Evolutionary conservation across 2,888 invertebrate species (phyloP), one percentile per base, ranked within the genome.

Genomic region (Cyrtodaria siliqua): DNA sequence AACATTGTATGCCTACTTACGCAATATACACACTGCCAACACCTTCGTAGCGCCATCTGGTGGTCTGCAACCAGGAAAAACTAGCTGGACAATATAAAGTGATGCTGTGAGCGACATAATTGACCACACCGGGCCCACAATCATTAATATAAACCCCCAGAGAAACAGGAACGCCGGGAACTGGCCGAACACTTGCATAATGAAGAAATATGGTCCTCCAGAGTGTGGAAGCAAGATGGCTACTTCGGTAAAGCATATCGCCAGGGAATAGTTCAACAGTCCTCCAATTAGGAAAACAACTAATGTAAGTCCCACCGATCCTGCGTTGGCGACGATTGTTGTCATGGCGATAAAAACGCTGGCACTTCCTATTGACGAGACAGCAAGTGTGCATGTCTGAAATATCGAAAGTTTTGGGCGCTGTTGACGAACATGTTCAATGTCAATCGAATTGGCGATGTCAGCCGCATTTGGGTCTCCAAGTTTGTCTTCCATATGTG

Each of bases 141-240:
- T 79, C 47, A 86, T 56, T 18, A 83, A 76, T 8, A 86, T 47
- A 47, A 84, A 87, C 44, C 87, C 85, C 87, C 86, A 86, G 27
- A 87, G 52, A 47, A 86, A 79, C 53, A 87, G 55, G 59, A 87
- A 87, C 0, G 77, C 85, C n/a, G 82, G 68, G 26, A 85, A 57
- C 8, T 79, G 52, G 2, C 87, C 87, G 60, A 85, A 86, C 6
- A 81, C 82, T 16, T 78, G 60, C 26, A 74, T 55, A 9, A 86
- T 68, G 59, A 84, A 86, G 61, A 81, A 84, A 59, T 87, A 87
- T 1, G 86, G 82, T 0, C 87, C 87, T 4, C 87, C 87, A 9
- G 86, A 80, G 27, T 79, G 81, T 42, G 83, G 83, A 2, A 86
- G 72, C 3, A 80, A 57, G 23, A 84, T 59, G 2, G 82, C 86